phyloP scores from a whole-genome alignment of 2,113 vertebrate genomes.

The Hippopotamus amphibius region DNA sequence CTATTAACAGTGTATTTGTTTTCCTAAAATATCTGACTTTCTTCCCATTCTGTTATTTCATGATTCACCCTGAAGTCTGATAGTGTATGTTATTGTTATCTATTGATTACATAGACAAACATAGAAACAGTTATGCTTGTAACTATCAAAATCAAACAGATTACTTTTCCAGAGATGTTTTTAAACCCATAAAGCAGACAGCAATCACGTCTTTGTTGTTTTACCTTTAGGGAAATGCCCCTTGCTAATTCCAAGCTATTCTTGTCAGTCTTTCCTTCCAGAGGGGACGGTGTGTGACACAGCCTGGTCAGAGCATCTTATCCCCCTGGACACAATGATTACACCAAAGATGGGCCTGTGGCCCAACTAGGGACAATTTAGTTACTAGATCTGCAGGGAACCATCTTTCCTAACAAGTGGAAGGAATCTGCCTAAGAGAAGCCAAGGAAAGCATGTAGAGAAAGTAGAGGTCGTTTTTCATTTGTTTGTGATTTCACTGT shows the following conservation, averaged over 20 bases:
- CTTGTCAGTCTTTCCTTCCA: neutral
- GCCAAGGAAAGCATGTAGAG: neutral
- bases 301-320: neutral
- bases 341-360: neutral
- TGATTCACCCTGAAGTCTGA: neutral
- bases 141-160: neutral
- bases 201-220: neutral
- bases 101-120: neutral
- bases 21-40: constrained; percentile 36
- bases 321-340: neutral
- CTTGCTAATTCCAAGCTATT: neutral
- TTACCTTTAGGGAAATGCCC: neutral
- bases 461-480: neutral
- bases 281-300: neutral
- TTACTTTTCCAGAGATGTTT: neutral
- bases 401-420: neutral
- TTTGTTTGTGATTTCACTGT: neutral
- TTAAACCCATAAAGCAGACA: neutral
- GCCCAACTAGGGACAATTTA: neutral
- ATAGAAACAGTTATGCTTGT: neutral
- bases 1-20: neutral
- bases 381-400: neutral
- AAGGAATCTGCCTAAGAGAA: neutral
- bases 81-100: neutral
- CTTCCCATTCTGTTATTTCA: neutral